Conservation (phyloP, 2,797 vertebrate genomes). For the Acropternis orthonyx region DNA sequence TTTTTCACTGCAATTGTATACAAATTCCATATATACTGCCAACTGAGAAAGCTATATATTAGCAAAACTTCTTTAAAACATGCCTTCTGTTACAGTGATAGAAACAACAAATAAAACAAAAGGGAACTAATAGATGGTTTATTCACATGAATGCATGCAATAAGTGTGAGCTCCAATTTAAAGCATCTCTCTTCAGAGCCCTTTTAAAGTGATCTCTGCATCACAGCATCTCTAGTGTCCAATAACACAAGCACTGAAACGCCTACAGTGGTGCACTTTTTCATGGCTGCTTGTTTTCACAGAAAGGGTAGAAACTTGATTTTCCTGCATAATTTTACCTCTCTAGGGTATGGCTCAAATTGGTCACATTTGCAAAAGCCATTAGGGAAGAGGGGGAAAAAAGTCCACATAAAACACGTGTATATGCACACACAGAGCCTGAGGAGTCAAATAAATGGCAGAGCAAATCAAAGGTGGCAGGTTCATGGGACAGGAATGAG, state of each 20-base stretch:
- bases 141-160: fast-evolving
- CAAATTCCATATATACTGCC: not conserved
- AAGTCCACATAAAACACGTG: not conserved
- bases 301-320: not conserved
- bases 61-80: not conserved
- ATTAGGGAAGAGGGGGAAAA: not conserved
- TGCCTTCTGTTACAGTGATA: not conserved
- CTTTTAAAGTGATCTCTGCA: not conserved
- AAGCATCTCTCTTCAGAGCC: not conserved
- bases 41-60: not conserved
- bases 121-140: not conserved
- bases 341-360: not conserved
- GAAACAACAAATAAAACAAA: not conserved
- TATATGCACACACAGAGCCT: not conserved
- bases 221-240: not conserved
- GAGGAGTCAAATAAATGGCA: not conserved
- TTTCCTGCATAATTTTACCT: not conserved
- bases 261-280: not conserved
- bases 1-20: not conserved
- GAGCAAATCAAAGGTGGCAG: not conserved
- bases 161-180: not conserved
- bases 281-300: not conserved
- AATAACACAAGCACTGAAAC: not conserved
- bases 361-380: not conserved
- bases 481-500: not conserved